These are phyloP conservation scores for Drosophila tropicalis DNA, from an alignment of 1,140 invertebrate genomes.

Conservation along the genomic window DNA sequence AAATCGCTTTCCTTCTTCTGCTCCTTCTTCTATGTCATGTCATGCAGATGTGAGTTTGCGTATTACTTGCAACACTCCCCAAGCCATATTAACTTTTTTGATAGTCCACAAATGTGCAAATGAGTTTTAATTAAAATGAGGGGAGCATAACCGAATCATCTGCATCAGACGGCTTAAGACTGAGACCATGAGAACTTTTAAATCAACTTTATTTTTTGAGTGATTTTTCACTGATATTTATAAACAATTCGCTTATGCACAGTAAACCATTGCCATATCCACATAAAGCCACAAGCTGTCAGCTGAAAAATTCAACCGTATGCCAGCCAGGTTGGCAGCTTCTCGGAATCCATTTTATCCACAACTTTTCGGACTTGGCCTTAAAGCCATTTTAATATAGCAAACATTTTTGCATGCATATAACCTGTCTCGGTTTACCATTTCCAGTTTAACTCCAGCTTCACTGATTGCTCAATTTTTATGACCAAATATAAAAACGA, in stretches of 20 bases:
- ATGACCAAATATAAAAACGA: slow-evolving; percentile 22
- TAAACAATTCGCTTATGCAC: background rate
- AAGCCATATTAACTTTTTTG: slow-evolving; percentile 33
- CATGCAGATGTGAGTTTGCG: slow-evolving; percentile 14
- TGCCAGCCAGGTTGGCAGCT: background rate
- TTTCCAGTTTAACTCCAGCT: slow-evolving; percentile 9
- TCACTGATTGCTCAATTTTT: slow-evolving; percentile 38
- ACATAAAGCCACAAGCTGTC: background rate
- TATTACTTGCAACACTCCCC: slow-evolving; percentile 10
- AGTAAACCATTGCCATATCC: background rate
- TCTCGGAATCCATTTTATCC: background rate
- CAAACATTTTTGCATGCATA: background rate
- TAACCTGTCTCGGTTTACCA: background rate
- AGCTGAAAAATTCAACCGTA: background rate
- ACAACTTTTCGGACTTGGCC: background rate
- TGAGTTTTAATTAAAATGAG: slow-evolving; percentile 57
- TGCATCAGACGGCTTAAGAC: background rate
- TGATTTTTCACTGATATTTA: background rate
- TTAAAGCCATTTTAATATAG: slow-evolving; percentile 8
- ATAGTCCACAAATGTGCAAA: slow-evolving; percentile 51
- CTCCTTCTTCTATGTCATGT: background rate
- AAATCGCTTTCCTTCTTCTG: too few relatives aligned
- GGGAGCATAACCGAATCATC: background rate
- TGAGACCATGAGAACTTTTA: too few relatives aligned
- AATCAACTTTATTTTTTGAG: background rate